A percentile compares a stretch with the other conserved stretches of the same genome.
Evolutionary conservation across 1,140 invertebrate species (phyloP).

Genomic region (Trachymyrmex septentrionalis): DNA sequence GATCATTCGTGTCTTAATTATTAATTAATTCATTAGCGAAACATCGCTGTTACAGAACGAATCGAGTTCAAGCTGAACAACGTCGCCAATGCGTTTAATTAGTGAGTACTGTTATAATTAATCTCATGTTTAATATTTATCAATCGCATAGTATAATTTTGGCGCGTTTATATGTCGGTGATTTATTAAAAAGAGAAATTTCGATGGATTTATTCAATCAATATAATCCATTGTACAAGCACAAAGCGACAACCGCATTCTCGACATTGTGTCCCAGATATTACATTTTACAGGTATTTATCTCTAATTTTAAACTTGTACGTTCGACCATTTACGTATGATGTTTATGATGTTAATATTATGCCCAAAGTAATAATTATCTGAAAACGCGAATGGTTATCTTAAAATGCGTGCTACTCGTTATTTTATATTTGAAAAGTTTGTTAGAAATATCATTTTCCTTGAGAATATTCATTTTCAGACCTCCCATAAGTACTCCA

Average conservation of each 20-base stretch:
- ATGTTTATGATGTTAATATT: not conserved
- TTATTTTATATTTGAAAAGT: not conserved
- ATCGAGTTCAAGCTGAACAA: not conserved
- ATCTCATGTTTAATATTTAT: conserved; percentile 25
- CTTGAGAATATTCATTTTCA: not conserved
- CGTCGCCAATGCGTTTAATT: not conserved
- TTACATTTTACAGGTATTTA: not conserved
- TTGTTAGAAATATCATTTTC: not conserved
- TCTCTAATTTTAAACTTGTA: conserved; percentile 17
- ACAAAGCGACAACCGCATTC: not conserved
- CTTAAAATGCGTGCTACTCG: not conserved
- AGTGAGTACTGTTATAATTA: not conserved
- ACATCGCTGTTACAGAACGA: not conserved
- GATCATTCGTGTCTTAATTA: conserved; percentile 7
- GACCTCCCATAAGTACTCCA: not conserved
- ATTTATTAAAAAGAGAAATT: conserved; percentile 22
- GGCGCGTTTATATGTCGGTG: not conserved
- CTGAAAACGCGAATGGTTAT: not conserved
- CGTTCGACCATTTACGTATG: not conserved
- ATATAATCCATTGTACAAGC: not conserved
- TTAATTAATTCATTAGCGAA: conserved; percentile 14
- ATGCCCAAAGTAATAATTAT: not conserved
- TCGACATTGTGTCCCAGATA: not conserved
- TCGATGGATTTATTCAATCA: conserved; percentile 2
- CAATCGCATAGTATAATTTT: not conserved